A percentile compares a stretch with the other conserved stretches of the same genome.
phyloP scores from a whole-genome alignment of 2,888 invertebrate species.

The Candidula unifasciata region DNA sequence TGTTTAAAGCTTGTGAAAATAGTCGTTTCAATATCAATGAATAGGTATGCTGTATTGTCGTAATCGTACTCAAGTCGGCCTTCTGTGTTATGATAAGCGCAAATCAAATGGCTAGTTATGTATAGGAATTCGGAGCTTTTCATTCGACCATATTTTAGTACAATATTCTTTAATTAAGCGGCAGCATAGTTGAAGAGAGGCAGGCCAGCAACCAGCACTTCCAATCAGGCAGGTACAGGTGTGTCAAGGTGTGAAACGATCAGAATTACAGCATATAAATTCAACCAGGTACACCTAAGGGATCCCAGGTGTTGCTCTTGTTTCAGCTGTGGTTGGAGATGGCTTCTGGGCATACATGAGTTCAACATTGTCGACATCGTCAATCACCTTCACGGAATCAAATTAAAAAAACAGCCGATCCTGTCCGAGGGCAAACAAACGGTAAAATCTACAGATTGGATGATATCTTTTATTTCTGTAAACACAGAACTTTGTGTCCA shows the following conservation, averaged over 20 bases:
- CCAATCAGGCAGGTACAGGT: not conserved
- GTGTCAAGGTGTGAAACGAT: not conserved
- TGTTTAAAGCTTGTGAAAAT: conserved; percentile 16
- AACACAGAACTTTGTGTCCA: not conserved
- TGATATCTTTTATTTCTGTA: not conserved
- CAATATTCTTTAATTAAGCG: conserved; percentile 18
- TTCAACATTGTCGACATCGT: not conserved
- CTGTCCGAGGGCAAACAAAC: not conserved
- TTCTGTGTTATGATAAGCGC: conserved; percentile 38
- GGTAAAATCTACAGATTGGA: not conserved
- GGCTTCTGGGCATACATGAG: conserved; percentile 22
- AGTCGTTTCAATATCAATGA: conserved; percentile 35
- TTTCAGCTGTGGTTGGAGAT: not conserved
- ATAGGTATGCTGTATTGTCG: not conserved
- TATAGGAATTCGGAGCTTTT: not conserved
- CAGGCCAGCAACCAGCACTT: not conserved
- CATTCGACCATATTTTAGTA: not conserved
- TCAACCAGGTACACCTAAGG: not conserved
- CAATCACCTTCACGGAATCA: not conserved
- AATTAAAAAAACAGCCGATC: not conserved
- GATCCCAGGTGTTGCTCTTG: conserved; percentile 15
- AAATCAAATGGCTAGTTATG: conserved; percentile 32
- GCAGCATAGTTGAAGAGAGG: not conserved
- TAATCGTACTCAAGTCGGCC: not conserved
- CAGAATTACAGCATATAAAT: not conserved